Percentiles rank a stretch among this genome's conserved stretches.
These are phyloP conservation scores for Philantomba maxwellii DNA, from an alignment of 2,113 vertebrate species.

Conservation along the genomic window DNA sequence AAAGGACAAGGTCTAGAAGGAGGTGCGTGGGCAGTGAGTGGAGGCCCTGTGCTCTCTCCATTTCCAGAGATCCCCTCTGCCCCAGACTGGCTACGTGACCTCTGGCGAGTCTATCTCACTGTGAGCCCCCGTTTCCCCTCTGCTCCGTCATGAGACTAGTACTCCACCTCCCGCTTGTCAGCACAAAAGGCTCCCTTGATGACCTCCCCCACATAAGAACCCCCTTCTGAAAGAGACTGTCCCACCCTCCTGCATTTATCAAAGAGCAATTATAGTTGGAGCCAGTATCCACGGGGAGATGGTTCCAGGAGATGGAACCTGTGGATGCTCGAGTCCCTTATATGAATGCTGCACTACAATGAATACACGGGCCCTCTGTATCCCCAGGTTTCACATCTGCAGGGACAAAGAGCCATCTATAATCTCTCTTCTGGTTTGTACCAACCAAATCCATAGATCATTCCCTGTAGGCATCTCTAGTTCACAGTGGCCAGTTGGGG, in stretches of 20 bases:
- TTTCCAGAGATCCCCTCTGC: neutral
- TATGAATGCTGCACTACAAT: neutral
- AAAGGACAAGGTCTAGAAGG: constrained; percentile 86
- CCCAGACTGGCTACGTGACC: neutral
- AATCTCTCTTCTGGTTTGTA: neutral
- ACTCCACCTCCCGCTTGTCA: neutral
- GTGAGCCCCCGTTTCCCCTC: neutral
- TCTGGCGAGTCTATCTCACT: neutral
- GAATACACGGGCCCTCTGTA: neutral
- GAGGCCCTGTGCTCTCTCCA: neutral
- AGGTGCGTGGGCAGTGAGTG: neutral
- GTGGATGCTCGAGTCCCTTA: neutral
- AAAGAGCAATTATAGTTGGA: neutral
- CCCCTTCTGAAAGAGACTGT: neutral
- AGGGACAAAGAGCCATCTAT: neutral
- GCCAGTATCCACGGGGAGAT: neutral
- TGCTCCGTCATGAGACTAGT: neutral
- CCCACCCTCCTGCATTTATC: neutral
- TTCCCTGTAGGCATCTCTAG: neutral
- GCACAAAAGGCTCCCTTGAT: neutral
- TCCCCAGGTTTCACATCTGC: neutral
- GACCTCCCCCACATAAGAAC: neutral
- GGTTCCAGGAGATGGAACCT: neutral
- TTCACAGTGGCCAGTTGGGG: neutral
- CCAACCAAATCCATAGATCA: neutral